Evolutionary conservation across 2,888 invertebrate species (phyloP).

Genomic region (Lasius platythorax): DNA sequence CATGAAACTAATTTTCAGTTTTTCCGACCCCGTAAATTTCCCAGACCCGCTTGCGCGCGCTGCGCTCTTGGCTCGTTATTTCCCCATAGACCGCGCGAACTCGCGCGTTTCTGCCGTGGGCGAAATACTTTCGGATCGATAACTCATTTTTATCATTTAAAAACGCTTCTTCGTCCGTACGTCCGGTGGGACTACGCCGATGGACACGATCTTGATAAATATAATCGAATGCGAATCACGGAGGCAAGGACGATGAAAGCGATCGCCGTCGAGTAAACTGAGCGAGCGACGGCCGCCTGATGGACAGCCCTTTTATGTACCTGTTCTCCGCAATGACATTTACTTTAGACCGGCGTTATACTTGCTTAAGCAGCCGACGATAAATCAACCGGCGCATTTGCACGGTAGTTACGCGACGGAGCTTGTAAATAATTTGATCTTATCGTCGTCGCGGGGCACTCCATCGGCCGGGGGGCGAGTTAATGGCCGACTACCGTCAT

Average conservation of each 20-base stretch:
- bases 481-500: constrained; percentile 60
- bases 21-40: constrained; percentile 53
- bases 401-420: constrained; percentile 48
- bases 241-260: neutral
- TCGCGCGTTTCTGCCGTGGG: constrained; percentile 47
- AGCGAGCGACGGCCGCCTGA: constrained; percentile 10
- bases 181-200: neutral
- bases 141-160: constrained; percentile 58
- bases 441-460: constrained; percentile 43
- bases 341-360: constrained; percentile 21
- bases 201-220: constrained; percentile 47
- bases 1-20: constrained; percentile 55
- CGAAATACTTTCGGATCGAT: constrained; percentile 52
- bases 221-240: constrained; percentile 34
- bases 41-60: constrained; percentile 17
- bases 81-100: constrained; percentile 49
- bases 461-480: constrained; percentile 7
- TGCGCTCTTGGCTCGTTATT: constrained; percentile 41
- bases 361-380: constrained; percentile 39
- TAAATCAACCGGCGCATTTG: constrained; percentile 54
- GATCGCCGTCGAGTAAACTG: constrained; percentile 14
- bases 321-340: constrained; percentile 30
- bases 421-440: constrained; percentile 61
- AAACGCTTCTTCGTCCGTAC: constrained; percentile 26
- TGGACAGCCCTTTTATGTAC: constrained; percentile 29